Evolutionary conservation across 2,797 vertebrate genomes (phyloP).

Genomic region (Cheirogaleus major): DNA sequence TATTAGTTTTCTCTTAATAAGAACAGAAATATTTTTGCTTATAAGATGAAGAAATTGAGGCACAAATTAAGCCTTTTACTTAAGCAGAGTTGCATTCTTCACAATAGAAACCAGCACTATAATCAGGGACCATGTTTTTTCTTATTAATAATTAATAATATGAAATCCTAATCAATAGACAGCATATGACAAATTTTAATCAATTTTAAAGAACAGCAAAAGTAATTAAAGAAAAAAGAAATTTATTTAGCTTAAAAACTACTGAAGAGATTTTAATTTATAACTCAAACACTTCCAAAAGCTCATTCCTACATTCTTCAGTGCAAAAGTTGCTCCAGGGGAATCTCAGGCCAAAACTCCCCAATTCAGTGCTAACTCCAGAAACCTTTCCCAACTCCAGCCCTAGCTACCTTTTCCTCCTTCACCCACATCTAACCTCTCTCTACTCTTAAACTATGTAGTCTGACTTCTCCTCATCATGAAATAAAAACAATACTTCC

Average conservation of each 20-base stretch:
- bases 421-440: background rate
- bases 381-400: background rate
- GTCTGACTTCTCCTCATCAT: background rate
- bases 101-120: constrained; percentile 25
- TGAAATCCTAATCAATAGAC: background rate
- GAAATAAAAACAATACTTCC: background rate
- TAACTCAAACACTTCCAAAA: background rate
- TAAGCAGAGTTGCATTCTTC: background rate
- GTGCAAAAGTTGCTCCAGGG: background rate
- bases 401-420: background rate
- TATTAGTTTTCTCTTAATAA: background rate
- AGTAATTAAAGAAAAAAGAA: constrained; percentile 26
- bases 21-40: constrained; percentile 18
- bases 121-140: background rate
- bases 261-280: background rate
- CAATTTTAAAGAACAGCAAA: background rate
- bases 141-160: background rate
- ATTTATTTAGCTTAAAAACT: constrained; percentile 17
- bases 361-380: background rate
- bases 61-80: background rate
- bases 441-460: background rate
- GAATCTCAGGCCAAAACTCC: background rate
- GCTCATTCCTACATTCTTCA: background rate
- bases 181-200: constrained; percentile 29
- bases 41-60: constrained; percentile 48